A percentile compares a stretch with the other conserved stretches of the same genome.
Conservation (phyloP, 2,113 vertebrate genomes). For the Protobothrops mucrosquamatus region DNA sequence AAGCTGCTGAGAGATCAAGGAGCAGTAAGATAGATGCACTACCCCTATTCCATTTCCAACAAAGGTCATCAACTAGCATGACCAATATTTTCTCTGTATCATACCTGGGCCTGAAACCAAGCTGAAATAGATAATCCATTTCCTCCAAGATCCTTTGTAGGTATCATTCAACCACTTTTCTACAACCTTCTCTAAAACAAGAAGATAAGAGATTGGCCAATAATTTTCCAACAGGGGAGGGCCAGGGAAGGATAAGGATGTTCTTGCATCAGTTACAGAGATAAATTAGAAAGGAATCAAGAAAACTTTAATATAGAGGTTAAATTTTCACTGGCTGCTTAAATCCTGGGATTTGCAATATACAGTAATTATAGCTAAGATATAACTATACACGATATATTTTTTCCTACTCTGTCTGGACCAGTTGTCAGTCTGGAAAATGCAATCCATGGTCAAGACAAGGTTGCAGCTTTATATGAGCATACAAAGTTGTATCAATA, state of each 20-base stretch:
- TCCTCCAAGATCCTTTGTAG: neutral
- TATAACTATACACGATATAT: neutral
- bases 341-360: neutral
- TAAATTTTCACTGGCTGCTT: neutral
- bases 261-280: neutral
- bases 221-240: neutral
- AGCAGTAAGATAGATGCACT: neutral
- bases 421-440: neutral
- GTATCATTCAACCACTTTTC: neutral
- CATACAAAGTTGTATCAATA: neutral
- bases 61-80: neutral
- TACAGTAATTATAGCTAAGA: neutral
- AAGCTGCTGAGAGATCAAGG: neutral
- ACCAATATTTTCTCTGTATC: neutral
- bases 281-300: neutral
- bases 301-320: neutral
- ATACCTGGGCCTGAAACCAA: neutral
- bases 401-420: neutral
- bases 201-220: neutral
- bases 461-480: neutral
- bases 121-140: neutral
- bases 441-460: neutral
- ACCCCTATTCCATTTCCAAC: too few species aligned
- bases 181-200: neutral
- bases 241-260: neutral